Conservation (phyloP, 2,888 invertebrate genomes). For the Watsonalla cultraria region DNA sequence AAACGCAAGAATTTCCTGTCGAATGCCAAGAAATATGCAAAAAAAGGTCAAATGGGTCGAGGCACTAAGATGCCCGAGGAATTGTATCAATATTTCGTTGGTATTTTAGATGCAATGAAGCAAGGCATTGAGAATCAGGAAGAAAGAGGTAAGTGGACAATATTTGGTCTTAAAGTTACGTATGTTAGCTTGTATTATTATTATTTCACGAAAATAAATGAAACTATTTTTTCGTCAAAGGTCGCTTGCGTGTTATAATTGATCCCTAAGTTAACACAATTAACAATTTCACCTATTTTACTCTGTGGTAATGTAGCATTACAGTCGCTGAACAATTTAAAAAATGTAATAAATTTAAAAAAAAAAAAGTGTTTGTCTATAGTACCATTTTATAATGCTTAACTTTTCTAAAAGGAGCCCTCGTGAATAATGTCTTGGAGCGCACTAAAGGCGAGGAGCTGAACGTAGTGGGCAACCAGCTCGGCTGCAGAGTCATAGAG, state of each 20-base stretch:
- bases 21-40: slow-evolving; percentile 87
- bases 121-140: slow-evolving; percentile 83
- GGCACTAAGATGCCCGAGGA: slow-evolving; percentile 85
- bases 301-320: too few relatives aligned
- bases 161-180: background rate
- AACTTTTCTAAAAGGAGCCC: slow-evolving; percentile 68
- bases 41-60: slow-evolving; percentile 84
- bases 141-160: slow-evolving; percentile 80
- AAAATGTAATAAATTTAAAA: too few relatives aligned
- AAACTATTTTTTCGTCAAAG: too few relatives aligned
- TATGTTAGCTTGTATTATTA: too few relatives aligned
- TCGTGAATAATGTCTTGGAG: slow-evolving; percentile 87
- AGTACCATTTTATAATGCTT: background rate
- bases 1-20: slow-evolving; percentile 82
- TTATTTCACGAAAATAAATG: too few relatives aligned
- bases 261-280: too few relatives aligned
- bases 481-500: slow-evolving; percentile 88
- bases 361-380: too few relatives aligned
- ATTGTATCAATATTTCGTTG: slow-evolving; percentile 87
- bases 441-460: slow-evolving; percentile 85
- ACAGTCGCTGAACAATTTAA: too few relatives aligned
- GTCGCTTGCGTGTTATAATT: too few relatives aligned
- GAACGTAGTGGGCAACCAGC: slow-evolving; percentile 86
- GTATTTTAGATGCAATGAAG: slow-evolving; percentile 84
- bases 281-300: too few relatives aligned